Evolutionary conservation across 2,888 invertebrate species (phyloP), one percentile per base, ranked within the genome.

Genomic region (Trisateles emortualis): DNA sequence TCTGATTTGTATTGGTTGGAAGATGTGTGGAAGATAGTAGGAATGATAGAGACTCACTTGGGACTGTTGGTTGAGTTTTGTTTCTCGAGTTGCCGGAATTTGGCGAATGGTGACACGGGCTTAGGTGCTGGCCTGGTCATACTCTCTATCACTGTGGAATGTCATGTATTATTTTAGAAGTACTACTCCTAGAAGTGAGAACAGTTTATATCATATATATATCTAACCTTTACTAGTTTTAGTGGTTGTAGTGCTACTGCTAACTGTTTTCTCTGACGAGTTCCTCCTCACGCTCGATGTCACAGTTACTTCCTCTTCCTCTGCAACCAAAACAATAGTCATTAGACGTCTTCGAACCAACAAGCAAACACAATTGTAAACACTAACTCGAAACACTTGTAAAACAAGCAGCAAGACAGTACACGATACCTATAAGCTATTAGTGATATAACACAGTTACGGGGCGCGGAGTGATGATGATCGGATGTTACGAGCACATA

Each of bases 21-120:
- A 47, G 52, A 29, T 49, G 49, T 36, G 32, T 29, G 19, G 24
- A 32, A 24, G 17, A 39, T 13, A 30, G 43, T n/a, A 14, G 10
- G 22, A 4, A 14, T 44, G 10, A 8, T 35, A 1, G 41, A 17
- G 48, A 86, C 94, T 95, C 94, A 97, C 97, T 96, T 96, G 88
- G 96, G 96, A 78, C 95, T 94, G 83, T 95, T 95, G 80, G 94
- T 94, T 76, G 97, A 96, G 88, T 96, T 96, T 92, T 97, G 97
- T 85, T 96, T 96, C 89, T 98, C 98, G 88, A 98, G 95, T 93
- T 98, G 97, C 87, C 96, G 96, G 94, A 98, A 98, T 94, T 97
- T 98, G 83, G 97, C 96, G 92, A 98, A 97, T 64, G 98, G 97
- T 77, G 97, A 97, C 82, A 96, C 94, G 71, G 96, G 95, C 86